Evolutionary conservation across 92 coral and sea anemone genomes (phyloP).

Genomic region (Meandrina meandrites): DNA sequence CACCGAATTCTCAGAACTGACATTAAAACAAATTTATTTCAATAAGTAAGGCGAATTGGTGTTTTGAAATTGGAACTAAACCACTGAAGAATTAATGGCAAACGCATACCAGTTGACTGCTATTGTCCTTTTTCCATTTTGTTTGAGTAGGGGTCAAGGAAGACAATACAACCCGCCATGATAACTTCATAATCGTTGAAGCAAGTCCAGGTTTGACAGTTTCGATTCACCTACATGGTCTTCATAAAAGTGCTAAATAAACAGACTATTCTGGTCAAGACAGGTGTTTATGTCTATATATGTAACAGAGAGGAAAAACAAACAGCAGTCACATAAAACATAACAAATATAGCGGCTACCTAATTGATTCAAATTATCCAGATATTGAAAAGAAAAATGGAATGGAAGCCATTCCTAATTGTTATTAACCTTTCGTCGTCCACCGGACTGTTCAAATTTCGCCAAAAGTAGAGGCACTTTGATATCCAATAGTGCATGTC

Average conservation of each 20-base stretch:
- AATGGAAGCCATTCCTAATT: neutral
- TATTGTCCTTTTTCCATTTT: neutral
- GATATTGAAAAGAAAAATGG: neutral
- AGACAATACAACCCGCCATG: neutral
- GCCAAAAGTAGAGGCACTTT: neutral
- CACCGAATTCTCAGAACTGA: neutral
- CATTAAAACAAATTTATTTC: no score
- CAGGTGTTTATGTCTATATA: neutral
- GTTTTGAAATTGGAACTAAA: neutral
- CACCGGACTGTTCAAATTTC: no score
- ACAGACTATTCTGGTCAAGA: neutral
- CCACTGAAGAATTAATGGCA: neutral
- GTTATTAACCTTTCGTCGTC: neutral
- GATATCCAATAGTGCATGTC: conserved; percentile 19
- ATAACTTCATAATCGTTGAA: neutral
- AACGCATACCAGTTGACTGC: neutral
- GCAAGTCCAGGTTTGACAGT: neutral
- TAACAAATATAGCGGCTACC: conserved; percentile 1
- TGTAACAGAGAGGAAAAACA: neutral
- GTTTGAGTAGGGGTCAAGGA: neutral
- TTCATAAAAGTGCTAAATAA: neutral
- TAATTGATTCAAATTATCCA: neutral
- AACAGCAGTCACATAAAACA: neutral
- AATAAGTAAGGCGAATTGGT: neutral
- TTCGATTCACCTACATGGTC: neutral